A percentile compares a stretch with the other conserved stretches of the same genome.
Conservation (phyloP, 2,888 invertebrate species). For the Hipparchia semele region DNA sequence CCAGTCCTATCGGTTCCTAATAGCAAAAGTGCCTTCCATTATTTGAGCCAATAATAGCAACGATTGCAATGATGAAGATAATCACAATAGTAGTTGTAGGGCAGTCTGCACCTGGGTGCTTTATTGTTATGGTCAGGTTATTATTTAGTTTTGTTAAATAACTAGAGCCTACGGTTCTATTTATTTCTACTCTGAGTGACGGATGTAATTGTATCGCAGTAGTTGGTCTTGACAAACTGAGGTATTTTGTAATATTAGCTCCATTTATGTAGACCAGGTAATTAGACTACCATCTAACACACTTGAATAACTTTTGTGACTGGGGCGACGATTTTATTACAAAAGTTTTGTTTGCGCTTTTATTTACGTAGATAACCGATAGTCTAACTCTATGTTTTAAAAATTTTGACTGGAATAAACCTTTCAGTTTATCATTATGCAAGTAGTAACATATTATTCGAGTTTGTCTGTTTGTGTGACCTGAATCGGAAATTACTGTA, state of each 20-base stretch:
- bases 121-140: neutral
- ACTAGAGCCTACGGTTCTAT: neutral
- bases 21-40: no score
- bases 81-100: neutral
- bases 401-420: no score
- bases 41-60: no score
- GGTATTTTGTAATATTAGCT: conserved; percentile 44
- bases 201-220: conserved; percentile 46
- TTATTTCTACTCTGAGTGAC: conserved; percentile 38
- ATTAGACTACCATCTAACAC: conserved; percentile 11
- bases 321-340: neutral
- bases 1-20: no score
- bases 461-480: no score
- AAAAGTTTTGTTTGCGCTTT: neutral
- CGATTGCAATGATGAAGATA: no score
- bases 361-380: no score
- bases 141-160: neutral
- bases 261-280: conserved; percentile 23
- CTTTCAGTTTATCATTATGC: no score
- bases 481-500: no score
- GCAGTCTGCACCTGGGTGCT: neutral
- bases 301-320: conserved; percentile 2
- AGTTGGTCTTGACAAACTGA: conserved; percentile 50
- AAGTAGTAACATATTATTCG: no score
- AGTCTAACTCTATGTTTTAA: no score